Base-by-base conservation (phyloP, 1,140 invertebrate genomes). In the Meloidogyne floridensis region DNA sequence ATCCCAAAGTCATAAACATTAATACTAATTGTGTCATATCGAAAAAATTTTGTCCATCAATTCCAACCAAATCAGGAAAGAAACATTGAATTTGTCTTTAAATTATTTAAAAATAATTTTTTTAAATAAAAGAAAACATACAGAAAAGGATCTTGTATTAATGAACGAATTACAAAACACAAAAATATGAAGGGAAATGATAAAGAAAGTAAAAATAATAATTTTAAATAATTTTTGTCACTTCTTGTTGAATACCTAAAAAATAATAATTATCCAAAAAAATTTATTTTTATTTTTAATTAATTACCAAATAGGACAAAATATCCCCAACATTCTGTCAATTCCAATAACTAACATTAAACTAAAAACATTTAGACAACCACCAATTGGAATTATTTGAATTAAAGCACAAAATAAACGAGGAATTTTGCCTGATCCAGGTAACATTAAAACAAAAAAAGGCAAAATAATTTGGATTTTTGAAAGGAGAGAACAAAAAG, bases 371-470 rank as follows among this genome's bases (percentile, higher is more conserved):
- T 59, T 59, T 59, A 59, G 8, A 59, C 56, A 59, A 59, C 56
- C 56, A 59, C 56, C 56, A 59, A 59, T 59, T 59, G 56, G 56
- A 59, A 59, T 59, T 59, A 59, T 59, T 59, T 59, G 56, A 59
- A 15, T 15, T 15, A 59, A 15, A 15, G 56, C 56, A 59, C 56
- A 59, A 15, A 15, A 59, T 9, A 59, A 15, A 15, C 56, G 56
- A 59, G 56, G 56, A 15, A 59, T 59, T 59, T 59, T 59, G 3
- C 56, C 56, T 32, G 32, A 32, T 32, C 32, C 32, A 32, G 32
- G 32, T 32, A 32, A 32, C 32, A 32, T 32, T 32, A 59, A 59
- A 59, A 59, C 3, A 59, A 59, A 59, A 15, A 10, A 59, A 15
- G 56, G 56, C 6, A 15, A 59, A 4, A 59, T 4, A 59, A 59